A percentile compares a stretch with the other conserved stretches of the same genome.
phyloP scores from a whole-genome alignment of 1,140 invertebrate genomes.

The Nephotettix cincticeps region DNA sequence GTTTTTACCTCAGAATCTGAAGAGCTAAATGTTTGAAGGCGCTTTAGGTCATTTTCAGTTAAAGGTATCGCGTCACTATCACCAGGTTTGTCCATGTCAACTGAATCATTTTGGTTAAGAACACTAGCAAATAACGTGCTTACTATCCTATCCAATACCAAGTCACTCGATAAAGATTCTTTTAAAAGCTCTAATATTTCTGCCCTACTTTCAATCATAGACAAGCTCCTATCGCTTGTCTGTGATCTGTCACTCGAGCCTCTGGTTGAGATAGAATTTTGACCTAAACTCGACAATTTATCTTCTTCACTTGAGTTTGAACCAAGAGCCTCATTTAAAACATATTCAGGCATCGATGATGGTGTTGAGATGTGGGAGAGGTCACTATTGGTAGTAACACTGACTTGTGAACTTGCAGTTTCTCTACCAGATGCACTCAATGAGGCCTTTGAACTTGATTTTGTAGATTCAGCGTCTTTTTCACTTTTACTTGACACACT shows the following conservation, averaged over 20 bases:
- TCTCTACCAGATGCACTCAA: not conserved
- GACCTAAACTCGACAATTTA: conserved; percentile 2
- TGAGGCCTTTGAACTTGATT: no score
- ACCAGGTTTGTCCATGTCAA: not conserved
- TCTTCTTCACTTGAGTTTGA: not conserved
- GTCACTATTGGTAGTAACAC: not conserved
- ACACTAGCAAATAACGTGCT: conserved; percentile 36
- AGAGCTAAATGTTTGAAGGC: conserved; percentile 19
- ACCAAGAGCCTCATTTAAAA: not conserved
- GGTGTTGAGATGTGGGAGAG: not conserved
- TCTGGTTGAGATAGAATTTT: conserved; percentile 4
- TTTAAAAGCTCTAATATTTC: conserved; percentile 37
- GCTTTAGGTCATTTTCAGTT: not conserved
- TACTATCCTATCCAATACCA: conserved; percentile 36
- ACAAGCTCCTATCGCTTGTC: conserved; percentile 26
- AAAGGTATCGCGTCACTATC: not conserved
- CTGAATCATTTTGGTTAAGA: conserved; percentile 4
- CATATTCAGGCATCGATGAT: not conserved
- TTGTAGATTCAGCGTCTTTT: no score
- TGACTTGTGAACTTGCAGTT: not conserved
- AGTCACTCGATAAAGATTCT: conserved; percentile 37
- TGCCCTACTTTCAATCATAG: conserved; percentile 30
- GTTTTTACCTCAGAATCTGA: conserved; percentile 28
- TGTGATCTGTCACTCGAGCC: not conserved
- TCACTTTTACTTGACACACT: no score